Evolutionary conservation across 2,888 invertebrate genomes (phyloP), one percentile per base, ranked within the genome.

Genomic region (Caenorhabditis sp.): DNA sequence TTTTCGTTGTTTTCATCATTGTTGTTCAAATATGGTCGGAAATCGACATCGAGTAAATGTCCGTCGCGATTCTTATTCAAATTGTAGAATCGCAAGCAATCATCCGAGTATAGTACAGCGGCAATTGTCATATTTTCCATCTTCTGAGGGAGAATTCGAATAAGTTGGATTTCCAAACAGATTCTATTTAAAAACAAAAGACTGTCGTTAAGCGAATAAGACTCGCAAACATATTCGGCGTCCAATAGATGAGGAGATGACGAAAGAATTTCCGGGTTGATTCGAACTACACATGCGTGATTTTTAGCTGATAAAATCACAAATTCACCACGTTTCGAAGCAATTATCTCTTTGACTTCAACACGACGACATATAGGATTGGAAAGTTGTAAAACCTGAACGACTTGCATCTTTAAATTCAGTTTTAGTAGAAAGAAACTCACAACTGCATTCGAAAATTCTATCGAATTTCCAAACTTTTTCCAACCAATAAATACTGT

Each of bases 401-500:
- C 24, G 19, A 23, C 23, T 43, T 21, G 5, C 36, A 36, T 36
- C 12, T 36, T 36, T 36, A 36, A 36, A n/a, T n/a, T n/a, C n/a
- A n/a, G n/a, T n/a, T n/a, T n/a, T n/a, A n/a, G n/a, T n/a, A n/a
- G 31, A 31, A 31, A 6, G 36, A 19, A 21, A 21, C 71, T 66
- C 21, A 72, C 72, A 17, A 72, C 68, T 72, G 67, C 68, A 26
- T 65, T 72, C 1, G 62, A 31, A 26, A 58, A 72, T 49, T 72
- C 64, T 0, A 72, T 61, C 12, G 50, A 24, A 10, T 58, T 49
- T 24, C 68, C 58, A 19, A 23, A 62, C 21, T 68, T 64, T 27
- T 58, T 62, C 62, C 67, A 72, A 2, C 72, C 72, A 4, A 62
- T 8, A 23, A 26, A 64, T 0, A 68, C 50, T 55, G 62, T 67